phyloP scores from a whole-genome alignment of 2,797 vertebrate species.

The Lemur catta region DNA sequence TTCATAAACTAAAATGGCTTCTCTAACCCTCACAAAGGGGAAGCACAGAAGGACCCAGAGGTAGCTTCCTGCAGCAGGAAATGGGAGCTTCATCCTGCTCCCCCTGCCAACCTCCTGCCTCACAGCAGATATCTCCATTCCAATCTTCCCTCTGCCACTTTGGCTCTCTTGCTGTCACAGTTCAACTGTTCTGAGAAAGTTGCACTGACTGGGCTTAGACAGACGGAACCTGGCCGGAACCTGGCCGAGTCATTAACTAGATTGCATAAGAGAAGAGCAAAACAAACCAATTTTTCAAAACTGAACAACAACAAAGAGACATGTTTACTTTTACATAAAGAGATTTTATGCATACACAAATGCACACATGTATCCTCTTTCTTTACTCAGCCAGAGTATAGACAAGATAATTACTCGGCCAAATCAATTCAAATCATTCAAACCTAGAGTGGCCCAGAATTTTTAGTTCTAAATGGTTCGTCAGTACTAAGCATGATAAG shows the following conservation, averaged over 20 bases:
- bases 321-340: conserved; percentile 53
- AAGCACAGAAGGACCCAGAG: conserved; percentile 50
- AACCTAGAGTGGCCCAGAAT: conserved; percentile 15
- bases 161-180: conserved; percentile 27
- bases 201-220: background rate
- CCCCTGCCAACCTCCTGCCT: conserved; percentile 69
- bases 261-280: conserved; percentile 10
- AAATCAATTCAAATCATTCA: conserved; percentile 46
- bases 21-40: conserved; percentile 14
- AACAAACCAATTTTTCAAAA: conserved; percentile 45
- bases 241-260: conserved; percentile 25
- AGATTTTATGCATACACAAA: background rate
- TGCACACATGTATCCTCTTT: background rate
- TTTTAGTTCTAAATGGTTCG: conserved; percentile 51
- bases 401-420: conserved; percentile 46
- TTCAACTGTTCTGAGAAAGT: conserved; percentile 58
- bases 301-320: background rate
- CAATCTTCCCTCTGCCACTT: conserved; percentile 62
- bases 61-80: conserved; percentile 70
- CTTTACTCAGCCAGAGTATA: conserved; percentile 34
- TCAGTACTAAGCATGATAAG: conserved; percentile 14
- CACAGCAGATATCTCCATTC: conserved; percentile 61
- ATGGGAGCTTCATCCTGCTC: conserved; percentile 73
- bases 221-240: conserved; percentile 26
- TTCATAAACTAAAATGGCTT: conserved; percentile 41